These are phyloP conservation scores for Tautogolabrus adspersus DNA, from an alignment of 2,113 vertebrate genomes.

Conservation along the genomic window DNA sequence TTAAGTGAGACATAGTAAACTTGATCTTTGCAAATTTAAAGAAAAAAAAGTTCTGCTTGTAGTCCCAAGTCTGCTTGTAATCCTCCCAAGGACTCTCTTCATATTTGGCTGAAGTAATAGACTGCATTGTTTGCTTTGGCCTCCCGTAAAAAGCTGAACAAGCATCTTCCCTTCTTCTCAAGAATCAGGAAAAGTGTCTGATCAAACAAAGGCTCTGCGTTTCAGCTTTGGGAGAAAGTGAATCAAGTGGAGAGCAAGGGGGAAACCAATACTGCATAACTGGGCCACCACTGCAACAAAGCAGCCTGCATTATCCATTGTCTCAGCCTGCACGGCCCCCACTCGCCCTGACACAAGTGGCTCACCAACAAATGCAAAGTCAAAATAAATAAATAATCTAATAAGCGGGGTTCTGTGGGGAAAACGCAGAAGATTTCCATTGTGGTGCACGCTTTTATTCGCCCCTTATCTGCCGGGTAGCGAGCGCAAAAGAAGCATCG, in stretches of 20 bases:
- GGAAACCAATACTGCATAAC: conserved; percentile 40
- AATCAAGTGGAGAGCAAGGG: conserved; percentile 33
- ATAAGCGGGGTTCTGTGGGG: conserved; percentile 73
- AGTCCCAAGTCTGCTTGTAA: background rate
- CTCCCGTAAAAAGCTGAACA: conserved; percentile 58
- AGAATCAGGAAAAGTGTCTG: conserved; percentile 60
- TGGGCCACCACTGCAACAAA: conserved; percentile 60
- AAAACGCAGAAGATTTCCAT: conserved; percentile 69
- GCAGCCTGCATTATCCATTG: conserved; percentile 66
- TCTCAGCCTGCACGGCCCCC: conserved; percentile 50
- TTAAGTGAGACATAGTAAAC: background rate
- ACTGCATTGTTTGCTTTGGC: conserved; percentile 52
- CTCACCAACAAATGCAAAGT: conserved; percentile 72
- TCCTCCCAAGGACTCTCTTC: conserved; percentile 20
- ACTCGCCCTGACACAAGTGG: conserved; percentile 61
- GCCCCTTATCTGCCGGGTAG: conserved; percentile 79
- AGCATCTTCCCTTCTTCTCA: conserved; percentile 55
- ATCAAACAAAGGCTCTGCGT: conserved; percentile 65
- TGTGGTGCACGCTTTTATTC: conserved; percentile 74
- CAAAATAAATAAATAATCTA: conserved; percentile 78
- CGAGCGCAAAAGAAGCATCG: conserved; percentile 75
- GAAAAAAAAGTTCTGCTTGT: conserved; percentile 16
- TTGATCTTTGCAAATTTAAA: background rate
- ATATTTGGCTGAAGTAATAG: conserved; percentile 43
- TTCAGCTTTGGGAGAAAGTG: conserved; percentile 40